phyloP scores from a whole-genome alignment of 2,888 invertebrate genomes.

The Chymomyza procnemis region DNA sequence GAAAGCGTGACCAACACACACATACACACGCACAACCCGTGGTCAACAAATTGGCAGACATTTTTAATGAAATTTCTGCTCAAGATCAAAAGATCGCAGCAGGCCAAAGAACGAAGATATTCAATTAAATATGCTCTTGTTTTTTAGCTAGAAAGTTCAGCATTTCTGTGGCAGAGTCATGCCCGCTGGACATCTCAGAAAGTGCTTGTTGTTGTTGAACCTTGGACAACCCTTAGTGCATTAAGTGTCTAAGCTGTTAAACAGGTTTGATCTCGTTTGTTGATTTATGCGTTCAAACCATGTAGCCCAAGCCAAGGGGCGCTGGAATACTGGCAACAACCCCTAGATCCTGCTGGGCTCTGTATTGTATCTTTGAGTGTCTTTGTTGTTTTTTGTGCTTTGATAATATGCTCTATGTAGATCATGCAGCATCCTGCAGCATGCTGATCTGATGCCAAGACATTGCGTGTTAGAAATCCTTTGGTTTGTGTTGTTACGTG shows the following conservation, averaged over 20 bases:
- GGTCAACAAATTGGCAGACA: slow-evolving; percentile 32
- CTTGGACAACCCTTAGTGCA: slow-evolving; percentile 33
- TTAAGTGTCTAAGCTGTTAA: slow-evolving; percentile 51
- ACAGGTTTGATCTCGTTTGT: slow-evolving; percentile 41
- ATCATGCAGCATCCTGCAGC: slow-evolving; percentile 25
- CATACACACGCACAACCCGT: too few species aligned
- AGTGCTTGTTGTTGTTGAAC: not conserved
- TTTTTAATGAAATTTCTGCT: slow-evolving; percentile 57
- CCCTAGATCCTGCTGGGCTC: not conserved
- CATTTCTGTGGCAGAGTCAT: slow-evolving; percentile 32
- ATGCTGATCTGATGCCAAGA: slow-evolving; percentile 27
- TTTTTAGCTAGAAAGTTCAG: slow-evolving; percentile 47
- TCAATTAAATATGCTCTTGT: slow-evolving; percentile 60
- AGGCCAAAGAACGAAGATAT: slow-evolving; percentile 32
- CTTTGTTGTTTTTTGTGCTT: too few species aligned
- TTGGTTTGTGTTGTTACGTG: slow-evolving; percentile 22
- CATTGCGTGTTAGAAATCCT: slow-evolving; percentile 36
- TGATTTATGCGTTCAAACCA: slow-evolving; percentile 2
- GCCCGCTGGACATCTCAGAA: slow-evolving; percentile 24
- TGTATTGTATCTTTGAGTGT: too few species aligned
- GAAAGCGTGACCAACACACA: not conserved
- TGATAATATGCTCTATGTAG: slow-evolving; percentile 14
- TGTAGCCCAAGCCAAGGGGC: not conserved
- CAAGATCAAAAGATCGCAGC: slow-evolving; percentile 38
- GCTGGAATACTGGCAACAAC: not conserved